Percentiles rank a stretch among this genome's conserved stretches.
These are phyloP conservation scores for Meghimatium bilineatum DNA, from an alignment of 2,888 invertebrate species.

Conservation along the genomic window DNA sequence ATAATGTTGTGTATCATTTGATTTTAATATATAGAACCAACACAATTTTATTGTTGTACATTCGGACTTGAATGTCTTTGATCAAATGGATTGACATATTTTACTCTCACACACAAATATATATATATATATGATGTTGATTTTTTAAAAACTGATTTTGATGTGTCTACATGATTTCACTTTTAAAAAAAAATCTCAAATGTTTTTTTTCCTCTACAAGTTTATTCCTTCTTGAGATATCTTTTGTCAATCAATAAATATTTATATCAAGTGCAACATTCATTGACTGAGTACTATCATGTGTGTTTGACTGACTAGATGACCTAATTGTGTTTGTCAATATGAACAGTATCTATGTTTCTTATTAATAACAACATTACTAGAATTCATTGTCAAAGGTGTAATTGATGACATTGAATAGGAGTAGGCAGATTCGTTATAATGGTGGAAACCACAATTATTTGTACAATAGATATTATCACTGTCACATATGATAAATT, in stretches of 20 bases:
- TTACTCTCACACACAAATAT: not conserved
- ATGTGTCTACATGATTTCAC: too few relatives aligned
- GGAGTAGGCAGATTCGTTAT: too few relatives aligned
- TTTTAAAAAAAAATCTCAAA: not conserved
- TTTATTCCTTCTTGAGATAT: not conserved
- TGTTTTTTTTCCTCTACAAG: conserved; percentile 5
- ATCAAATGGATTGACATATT: not conserved
- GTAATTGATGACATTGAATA: too few relatives aligned
- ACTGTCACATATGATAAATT: too few relatives aligned
- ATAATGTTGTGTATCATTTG: not conserved
- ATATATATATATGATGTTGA: not conserved
- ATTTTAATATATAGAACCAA: not conserved
- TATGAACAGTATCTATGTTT: conserved; percentile 31
- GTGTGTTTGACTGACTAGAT: conserved; percentile 15
- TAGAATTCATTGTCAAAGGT: conserved; percentile 8
- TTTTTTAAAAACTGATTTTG: too few relatives aligned
- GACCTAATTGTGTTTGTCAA: conserved; percentile 2
- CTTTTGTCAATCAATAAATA: not conserved
- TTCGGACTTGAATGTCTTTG: not conserved
- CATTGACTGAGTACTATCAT: not conserved
- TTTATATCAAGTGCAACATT: conserved; percentile 19
- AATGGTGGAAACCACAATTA: too few relatives aligned
- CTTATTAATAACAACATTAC: too few relatives aligned
- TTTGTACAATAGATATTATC: too few relatives aligned
- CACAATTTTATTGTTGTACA: not conserved